A percentile compares a stretch with the other conserved stretches of the same genome.
Conservation (phyloP, 2,888 invertebrate species). For the Eueremaeus valkanovi region DNA sequence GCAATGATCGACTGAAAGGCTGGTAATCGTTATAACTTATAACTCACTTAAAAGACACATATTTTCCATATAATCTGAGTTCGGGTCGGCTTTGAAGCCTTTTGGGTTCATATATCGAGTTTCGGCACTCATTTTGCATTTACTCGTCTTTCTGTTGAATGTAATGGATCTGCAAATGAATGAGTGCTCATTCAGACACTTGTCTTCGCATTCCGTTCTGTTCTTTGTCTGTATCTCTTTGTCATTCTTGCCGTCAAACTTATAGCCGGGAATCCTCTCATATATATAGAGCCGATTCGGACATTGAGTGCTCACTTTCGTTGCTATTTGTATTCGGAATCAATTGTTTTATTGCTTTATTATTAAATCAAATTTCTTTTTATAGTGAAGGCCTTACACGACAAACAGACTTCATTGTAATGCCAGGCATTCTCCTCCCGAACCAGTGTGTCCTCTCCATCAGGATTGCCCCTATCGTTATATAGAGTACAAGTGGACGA, state of each 20-base stretch:
- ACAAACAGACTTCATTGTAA: slow-evolving; percentile 65
- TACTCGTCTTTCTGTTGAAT: slow-evolving; percentile 70
- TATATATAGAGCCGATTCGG: slow-evolving; percentile 82
- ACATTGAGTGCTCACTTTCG: slow-evolving; percentile 80
- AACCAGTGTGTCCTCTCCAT: slow-evolving; percentile 83
- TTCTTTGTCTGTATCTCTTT: slow-evolving; percentile 81
- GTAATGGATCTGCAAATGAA: slow-evolving; percentile 77
- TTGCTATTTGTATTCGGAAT: slow-evolving; percentile 60
- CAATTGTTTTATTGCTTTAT: neutral
- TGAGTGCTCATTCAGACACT: slow-evolving; percentile 74
- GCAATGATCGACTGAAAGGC: too few species aligned
- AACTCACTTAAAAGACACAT: slow-evolving; percentile 75
- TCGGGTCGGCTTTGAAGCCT: slow-evolving; percentile 75
- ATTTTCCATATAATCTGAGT: slow-evolving; percentile 84
- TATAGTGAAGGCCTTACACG: slow-evolving; percentile 19
- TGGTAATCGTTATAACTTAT: neutral
- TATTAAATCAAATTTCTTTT: neutral
- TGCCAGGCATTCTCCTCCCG: slow-evolving; percentile 82
- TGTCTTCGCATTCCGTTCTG: slow-evolving; percentile 82
- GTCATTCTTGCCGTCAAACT: slow-evolving; percentile 47
- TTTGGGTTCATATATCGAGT: slow-evolving; percentile 82
- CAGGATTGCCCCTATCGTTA: slow-evolving; percentile 76
- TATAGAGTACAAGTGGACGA: slow-evolving; percentile 37
- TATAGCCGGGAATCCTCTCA: slow-evolving; percentile 63
- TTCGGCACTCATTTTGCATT: slow-evolving; percentile 74